Conservation (phyloP, 2,888 invertebrate species). For the Leptinotarsa tumamoca region DNA sequence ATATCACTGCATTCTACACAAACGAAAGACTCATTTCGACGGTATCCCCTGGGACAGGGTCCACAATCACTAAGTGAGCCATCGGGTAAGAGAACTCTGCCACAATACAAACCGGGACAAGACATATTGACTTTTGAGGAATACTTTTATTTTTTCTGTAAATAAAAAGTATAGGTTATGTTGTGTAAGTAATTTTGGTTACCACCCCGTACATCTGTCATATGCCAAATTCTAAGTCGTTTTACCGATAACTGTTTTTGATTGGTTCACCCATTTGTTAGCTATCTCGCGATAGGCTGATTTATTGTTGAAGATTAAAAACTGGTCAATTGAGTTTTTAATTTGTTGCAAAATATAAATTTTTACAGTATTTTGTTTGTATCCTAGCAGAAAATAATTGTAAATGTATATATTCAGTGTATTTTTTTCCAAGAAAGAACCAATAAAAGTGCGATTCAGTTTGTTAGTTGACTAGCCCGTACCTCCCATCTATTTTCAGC, state of each 20-base stretch:
- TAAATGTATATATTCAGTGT: background rate
- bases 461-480: constrained; percentile 65
- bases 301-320: background rate
- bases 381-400: background rate
- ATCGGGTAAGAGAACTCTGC: constrained; percentile 75
- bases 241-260: background rate
- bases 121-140: constrained; percentile 45
- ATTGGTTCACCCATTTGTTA: constrained; percentile 18
- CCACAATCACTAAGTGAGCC: constrained; percentile 87
- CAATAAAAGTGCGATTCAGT: background rate
- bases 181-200: background rate
- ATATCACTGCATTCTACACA: constrained; percentile 81
- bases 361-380: background rate
- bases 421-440: background rate
- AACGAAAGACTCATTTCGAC: constrained; percentile 80
- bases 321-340: constrained; percentile 1
- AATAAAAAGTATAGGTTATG: background rate
- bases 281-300: background rate
- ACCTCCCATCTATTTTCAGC: constrained; percentile 69
- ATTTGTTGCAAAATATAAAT: background rate
- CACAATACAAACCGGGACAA: constrained; percentile 90
- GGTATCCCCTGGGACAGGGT: constrained; percentile 86
- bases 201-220: background rate
- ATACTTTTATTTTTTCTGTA: background rate
- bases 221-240: constrained; percentile 10